Percentiles rank a stretch among this genome's conserved stretches.
Evolutionary conservation across 2,888 invertebrate species (phyloP).

Genomic region (Byasa hedistus): DNA sequence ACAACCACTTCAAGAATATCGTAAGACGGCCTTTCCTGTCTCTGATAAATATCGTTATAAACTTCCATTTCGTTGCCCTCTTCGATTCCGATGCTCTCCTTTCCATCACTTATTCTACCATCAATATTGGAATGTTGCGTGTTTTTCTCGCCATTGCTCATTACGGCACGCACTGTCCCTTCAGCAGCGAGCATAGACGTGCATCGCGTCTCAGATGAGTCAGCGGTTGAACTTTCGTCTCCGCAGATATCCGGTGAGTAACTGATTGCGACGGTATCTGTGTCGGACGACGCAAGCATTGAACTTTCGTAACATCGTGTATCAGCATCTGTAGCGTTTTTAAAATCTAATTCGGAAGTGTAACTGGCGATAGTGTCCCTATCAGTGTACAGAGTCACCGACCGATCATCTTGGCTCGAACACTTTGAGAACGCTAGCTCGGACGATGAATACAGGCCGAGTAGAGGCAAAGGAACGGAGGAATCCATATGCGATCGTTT

Average conservation of each 20-base stretch:
- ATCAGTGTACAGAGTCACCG: constrained; percentile 34
- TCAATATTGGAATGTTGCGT: constrained; percentile 42
- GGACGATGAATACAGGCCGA: constrained; percentile 40
- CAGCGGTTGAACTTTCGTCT: constrained; percentile 44
- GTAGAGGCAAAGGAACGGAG: constrained; percentile 34
- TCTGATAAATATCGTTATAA: too few species aligned
- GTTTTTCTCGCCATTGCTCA: constrained; percentile 28
- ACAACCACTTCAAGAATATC: constrained; percentile 71
- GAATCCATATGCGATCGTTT: constrained; percentile 48
- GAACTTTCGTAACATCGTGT: constrained; percentile 34
- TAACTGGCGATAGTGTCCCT: constrained; percentile 38
- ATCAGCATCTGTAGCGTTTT: constrained; percentile 33
- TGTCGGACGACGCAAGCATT: constrained; percentile 36
- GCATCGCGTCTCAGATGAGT: constrained; percentile 51
- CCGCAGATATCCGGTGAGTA: constrained; percentile 30
- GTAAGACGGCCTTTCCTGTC: constrained; percentile 49
- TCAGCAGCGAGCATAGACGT: constrained; percentile 53
- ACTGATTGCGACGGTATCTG: constrained; percentile 33
- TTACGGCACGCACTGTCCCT: constrained; percentile 37
- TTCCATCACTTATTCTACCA: constrained; percentile 45
- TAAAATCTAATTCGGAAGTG: constrained; percentile 39
- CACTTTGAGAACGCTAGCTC: constrained; percentile 31
- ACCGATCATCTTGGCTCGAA: neutral
- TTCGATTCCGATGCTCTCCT: constrained; percentile 44
- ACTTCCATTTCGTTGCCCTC: constrained; percentile 40